Evolutionary conservation across 2,113 vertebrate genomes (phyloP), one percentile per base, ranked within the genome.

Genomic region (Chionis minor): DNA sequence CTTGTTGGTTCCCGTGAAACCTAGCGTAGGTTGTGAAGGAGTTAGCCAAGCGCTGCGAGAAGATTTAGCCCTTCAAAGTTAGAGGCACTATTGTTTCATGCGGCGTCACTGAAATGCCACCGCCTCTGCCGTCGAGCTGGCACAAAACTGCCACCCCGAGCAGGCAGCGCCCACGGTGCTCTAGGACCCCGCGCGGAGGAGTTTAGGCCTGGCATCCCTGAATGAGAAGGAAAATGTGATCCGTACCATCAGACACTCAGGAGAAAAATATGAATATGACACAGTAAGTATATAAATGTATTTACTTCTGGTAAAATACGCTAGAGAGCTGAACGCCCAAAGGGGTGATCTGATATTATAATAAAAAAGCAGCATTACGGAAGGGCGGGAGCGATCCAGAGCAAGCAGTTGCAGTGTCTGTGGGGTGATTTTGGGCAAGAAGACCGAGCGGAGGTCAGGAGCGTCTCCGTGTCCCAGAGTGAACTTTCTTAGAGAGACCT

Each of bases 311-410:
- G 28, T 24, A 51, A 82, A 49, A 38, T 1, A 10, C 7, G 4
- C 38, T 17, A 5, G 42, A 27, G 9, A 59, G 45, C 42, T 35
- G 20, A 33, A 15, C 8, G 35, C 70, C n/a, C 13, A 3, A 3
- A 33, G 66, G 35, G 7, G 9, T 47, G 33, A 8, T 52, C 78
- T 45, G 44, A 5, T 38, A 5, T 5, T 45, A 24, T 19, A 14
- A 47, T 11, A 14, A 32, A 35, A 85, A 69, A 59, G 51, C 30
- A 52, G 52, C 15, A 3, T 10, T 56, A 5, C 5, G 45, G 71
- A 59, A 47, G 33, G 77, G 26, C 8, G 24, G 73, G 62, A 51
- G n/a, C 0, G 0, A 55, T n/a, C 17, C 24, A 9, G 24, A 61
- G 44, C 67, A 54, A 27, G 24, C 42, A 74, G 22, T 16, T 77